A percentile compares a stretch with the other conserved stretches of the same genome.
Evolutionary conservation across 2,113 vertebrate genomes (phyloP).

Genomic region (Lamprotornis superbus): DNA sequence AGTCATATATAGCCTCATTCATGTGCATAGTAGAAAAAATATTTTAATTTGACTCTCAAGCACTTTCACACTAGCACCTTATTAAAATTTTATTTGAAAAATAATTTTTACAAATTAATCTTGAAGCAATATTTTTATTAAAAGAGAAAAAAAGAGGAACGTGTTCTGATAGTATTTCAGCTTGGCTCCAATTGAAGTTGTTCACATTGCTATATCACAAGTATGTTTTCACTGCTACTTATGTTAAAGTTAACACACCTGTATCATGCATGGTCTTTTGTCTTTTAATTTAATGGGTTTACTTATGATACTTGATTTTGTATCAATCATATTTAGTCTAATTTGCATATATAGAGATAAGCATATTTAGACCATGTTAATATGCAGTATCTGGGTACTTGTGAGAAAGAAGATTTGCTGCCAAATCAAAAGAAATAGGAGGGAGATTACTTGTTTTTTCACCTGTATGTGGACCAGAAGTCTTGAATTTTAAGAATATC

Average conservation of each 20-base stretch:
- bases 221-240: background rate
- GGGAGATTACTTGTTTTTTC: background rate
- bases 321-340: background rate
- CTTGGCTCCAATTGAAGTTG: background rate
- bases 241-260: background rate
- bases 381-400: background rate
- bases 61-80: background rate
- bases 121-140: background rate
- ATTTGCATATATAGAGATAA: background rate
- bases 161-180: background rate
- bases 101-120: background rate
- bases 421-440: background rate
- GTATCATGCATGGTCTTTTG: fast-evolving
- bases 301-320: background rate
- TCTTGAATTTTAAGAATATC: background rate
- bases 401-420: background rate
- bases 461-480: background rate
- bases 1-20: background rate
- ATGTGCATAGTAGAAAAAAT: background rate
- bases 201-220: background rate
- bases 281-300: background rate
- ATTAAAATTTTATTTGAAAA: background rate
- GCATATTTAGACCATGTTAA: background rate
- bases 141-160: fast-evolving
- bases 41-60: background rate